These are phyloP conservation scores for Halichoerus grypus DNA, from an alignment of 2,113 vertebrate species.

Conservation along the genomic window DNA sequence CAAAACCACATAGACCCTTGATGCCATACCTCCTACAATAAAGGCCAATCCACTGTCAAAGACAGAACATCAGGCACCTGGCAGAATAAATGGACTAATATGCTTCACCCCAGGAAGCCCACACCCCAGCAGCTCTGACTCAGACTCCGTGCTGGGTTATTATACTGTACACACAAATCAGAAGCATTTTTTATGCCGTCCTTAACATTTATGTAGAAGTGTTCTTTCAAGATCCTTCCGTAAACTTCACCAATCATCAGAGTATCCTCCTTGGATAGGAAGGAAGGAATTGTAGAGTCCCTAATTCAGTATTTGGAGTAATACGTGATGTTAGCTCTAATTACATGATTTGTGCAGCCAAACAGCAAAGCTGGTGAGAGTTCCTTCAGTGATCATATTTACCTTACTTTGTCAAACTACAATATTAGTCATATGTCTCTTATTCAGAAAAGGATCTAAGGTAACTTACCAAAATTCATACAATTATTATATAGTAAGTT, in stretches of 20 bases:
- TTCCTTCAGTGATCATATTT: neutral
- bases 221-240: slow-evolving; percentile 25
- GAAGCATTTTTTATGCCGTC: slow-evolving; percentile 6
- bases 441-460: neutral
- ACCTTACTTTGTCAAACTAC: neutral
- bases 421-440: neutral
- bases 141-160: neutral
- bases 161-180: neutral
- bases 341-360: neutral
- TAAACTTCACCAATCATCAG: neutral
- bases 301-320: slow-evolving; percentile 12
- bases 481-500: neutral
- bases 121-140: neutral
- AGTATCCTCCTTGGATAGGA: neutral
- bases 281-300: neutral
- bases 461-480: neutral
- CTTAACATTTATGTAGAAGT: slow-evolving; percentile 34
- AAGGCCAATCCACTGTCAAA: neutral
- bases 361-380: neutral
- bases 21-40: neutral
- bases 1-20: neutral
- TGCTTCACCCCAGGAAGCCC: neutral
- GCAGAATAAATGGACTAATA: neutral
- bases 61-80: neutral
- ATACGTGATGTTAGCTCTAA: neutral